Conservation (phyloP, 1,140 invertebrate species). For the Trialeurodes vaporariorum region DNA sequence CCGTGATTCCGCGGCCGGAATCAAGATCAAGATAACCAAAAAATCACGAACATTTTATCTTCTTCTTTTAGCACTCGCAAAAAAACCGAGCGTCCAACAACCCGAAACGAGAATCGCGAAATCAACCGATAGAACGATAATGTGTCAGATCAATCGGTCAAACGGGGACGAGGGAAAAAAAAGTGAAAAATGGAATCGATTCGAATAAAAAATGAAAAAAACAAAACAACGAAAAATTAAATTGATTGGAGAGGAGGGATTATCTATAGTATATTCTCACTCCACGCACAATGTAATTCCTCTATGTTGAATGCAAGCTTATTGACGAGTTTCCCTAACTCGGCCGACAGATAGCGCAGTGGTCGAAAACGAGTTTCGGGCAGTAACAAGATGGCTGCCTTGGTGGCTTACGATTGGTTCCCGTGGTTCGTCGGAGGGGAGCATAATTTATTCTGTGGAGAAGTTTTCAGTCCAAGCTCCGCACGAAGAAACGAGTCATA, state of each 20-base stretch:
- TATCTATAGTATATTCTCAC: not conserved
- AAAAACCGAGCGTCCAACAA: not conserved
- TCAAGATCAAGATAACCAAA: no score
- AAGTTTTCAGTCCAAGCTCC: no score
- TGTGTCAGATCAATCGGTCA: no score
- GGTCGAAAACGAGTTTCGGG: not conserved
- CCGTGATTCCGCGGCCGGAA: no score
- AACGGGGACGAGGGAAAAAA: not conserved
- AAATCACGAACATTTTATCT: no score
- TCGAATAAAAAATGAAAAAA: not conserved
- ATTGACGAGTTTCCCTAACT: not conserved
- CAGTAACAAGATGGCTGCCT: not conserved
- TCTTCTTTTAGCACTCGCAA: not conserved
- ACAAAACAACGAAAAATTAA: no score
- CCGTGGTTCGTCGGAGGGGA: not conserved
- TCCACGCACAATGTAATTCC: no score
- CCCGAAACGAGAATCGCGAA: not conserved
- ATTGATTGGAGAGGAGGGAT: not conserved
- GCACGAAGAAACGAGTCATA: no score
- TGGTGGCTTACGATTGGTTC: not conserved
- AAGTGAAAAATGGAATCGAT: not conserved
- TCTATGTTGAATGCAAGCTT: not conserved
- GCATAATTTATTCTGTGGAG: not conserved
- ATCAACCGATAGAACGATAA: not conserved
- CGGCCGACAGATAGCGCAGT: not conserved